Base-by-base conservation (phyloP, 2,888 invertebrate species). In the Phania funesta region DNA sequence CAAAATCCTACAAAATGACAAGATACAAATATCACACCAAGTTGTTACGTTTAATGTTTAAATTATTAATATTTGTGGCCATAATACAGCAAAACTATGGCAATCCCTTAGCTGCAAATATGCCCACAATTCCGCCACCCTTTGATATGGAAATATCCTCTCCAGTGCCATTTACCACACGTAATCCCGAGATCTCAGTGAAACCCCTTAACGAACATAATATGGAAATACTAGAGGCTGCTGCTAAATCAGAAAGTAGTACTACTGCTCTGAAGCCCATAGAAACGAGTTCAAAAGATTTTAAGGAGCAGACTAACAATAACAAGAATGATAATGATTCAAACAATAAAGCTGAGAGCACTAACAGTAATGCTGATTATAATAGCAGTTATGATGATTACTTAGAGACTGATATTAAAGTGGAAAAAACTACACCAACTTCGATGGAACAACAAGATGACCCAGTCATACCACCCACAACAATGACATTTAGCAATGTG, bases 391-490 rank as follows among this genome's bases (percentile, higher is more conserved):
- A 83, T 62, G 76, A 77, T 46, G 76, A 83, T 77, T 77, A 80
- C 58, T 18, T 80, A 13, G 83, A 80, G 71, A 70, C 68, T 77
- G 80, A 80, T 50, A 16, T 80, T 3, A 77, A 77, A 68, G 54
- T 70, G 13, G 64, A 73, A 32, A 84, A 86, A 77, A 88, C 88
- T 9, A 79, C 87, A 11, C 85, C 89, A 52, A 87, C 88, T 11
- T 89, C 89, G 65, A 86, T 88, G 71, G 89, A 89, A 84, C 89
- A 89, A 64, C 89, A 89, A 76, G 89, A 89, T 85, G 88, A 89
- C 60, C 89, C 89, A 1, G 84, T 83, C 4, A 83, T 89, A 46
- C 89, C 89, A 13, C 86, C 89, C 32, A 89, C 89, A 24, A 89
- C 89, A 3, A 80, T 89, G 73, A 86, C 88, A 13, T 88, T 89